These are phyloP conservation scores for Sciurus vulgaris DNA, from an alignment of 2,797 vertebrate species.

Conservation along the genomic window DNA sequence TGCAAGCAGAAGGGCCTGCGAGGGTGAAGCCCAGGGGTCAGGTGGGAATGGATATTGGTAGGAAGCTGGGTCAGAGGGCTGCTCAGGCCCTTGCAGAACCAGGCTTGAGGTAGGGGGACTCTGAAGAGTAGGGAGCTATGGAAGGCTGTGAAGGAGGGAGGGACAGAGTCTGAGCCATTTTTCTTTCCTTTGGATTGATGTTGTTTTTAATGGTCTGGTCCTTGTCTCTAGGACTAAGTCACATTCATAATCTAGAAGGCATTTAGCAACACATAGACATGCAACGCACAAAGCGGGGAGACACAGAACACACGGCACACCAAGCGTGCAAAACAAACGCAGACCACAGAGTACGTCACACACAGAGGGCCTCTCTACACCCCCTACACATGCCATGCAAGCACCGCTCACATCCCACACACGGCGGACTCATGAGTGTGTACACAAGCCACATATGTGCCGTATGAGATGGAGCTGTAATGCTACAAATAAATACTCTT, in stretches of 20 bases:
- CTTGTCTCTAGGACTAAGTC: not conserved
- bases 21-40: not conserved
- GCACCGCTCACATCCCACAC: not conserved
- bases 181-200: not conserved
- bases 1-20: not conserved
- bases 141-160: not conserved
- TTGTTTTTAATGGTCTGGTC: not conserved
- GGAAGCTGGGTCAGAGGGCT: accelerated
- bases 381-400: not conserved
- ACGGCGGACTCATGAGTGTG: no score
- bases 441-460: not conserved
- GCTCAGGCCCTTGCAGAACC: not conserved
- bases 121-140: not conserved
- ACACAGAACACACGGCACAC: not conserved
- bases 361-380: not conserved
- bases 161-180: not conserved
- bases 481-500: not conserved
- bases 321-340: not conserved
- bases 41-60: not conserved
- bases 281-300: not conserved
- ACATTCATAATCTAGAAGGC: not conserved
- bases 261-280: not conserved
- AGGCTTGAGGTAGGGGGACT: not conserved
- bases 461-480: not conserved
- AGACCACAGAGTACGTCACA: not conserved